A percentile compares a stretch with the other conserved stretches of the same genome.
phyloP scores from a whole-genome alignment of 1,140 invertebrate genomes.

The Aphidius gifuensis region DNA sequence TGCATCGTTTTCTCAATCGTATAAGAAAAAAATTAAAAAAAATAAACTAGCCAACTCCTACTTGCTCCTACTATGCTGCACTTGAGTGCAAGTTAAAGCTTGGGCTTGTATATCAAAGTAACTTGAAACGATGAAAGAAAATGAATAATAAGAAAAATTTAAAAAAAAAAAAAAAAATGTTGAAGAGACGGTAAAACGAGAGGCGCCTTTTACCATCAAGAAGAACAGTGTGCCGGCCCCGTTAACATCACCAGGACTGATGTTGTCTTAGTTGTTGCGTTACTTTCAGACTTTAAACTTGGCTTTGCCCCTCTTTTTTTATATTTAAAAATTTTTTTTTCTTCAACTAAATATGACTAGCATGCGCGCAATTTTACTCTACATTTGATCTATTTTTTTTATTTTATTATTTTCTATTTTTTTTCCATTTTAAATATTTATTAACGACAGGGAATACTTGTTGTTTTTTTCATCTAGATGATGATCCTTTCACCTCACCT shows the following conservation, averaged over 20 bases:
- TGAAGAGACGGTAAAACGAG: constrained; percentile 19
- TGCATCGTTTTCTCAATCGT: constrained; percentile 21
- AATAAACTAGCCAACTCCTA: constrained; percentile 21
- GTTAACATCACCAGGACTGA: constrained; percentile 31
- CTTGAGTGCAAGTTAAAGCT: too few relatives aligned
- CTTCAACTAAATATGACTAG: constrained; percentile 2
- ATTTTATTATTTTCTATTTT: constrained; percentile 12
- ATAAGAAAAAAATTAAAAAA: neutral
- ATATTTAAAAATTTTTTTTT: neutral
- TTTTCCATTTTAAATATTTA: constrained; percentile 1
- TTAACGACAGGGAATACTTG: neutral
- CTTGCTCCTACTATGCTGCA: constrained; percentile 20
- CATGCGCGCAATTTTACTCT: constrained; percentile 41
- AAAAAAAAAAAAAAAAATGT: too few relatives aligned
- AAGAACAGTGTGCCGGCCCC: constrained; percentile 34
- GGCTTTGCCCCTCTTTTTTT: neutral
- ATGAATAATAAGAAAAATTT: too few relatives aligned
- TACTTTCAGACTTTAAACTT: too few relatives aligned
- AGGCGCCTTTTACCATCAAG: constrained; percentile 28
- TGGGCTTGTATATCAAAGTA: too few relatives aligned
- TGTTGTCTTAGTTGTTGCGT: too few relatives aligned
- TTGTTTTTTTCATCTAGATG: neutral
- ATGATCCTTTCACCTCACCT: constrained; percentile 12
- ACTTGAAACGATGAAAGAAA: too few relatives aligned
- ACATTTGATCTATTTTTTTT: constrained; percentile 32